Base-by-base conservation (phyloP, 2,113 vertebrate genomes). In the Trinectes maculatus region DNA sequence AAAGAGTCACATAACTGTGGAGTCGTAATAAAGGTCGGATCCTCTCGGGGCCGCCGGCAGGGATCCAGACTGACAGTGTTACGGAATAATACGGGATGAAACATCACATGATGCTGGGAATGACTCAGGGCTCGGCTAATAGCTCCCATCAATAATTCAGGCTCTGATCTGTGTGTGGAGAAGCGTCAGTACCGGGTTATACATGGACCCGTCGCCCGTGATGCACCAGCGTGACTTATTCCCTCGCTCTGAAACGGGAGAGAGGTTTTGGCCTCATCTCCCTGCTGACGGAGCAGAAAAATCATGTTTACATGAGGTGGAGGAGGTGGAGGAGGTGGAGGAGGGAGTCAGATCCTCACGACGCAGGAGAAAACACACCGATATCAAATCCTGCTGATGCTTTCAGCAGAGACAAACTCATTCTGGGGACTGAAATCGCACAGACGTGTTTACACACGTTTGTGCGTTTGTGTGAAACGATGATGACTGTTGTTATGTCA, bases 81-180 rank as follows among this genome's bases (percentile, higher is more conserved):
- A n/a, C n/a, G n/a, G n/a, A n/a, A n/a, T 8, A 31, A 2, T 2
- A 31, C 8, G 3, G 11, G 4, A 3, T 11, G 34, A 6, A 36
- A 5, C 34, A 13, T 10, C 8, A 13, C 3, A 1, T 12, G 34
- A 4, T 4, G 13, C 13, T 15, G 65, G 48, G 66, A 53, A 65
- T 60, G 81, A 84, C 72, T 79, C 77, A 61, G 73, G 61, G 39
- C 43, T 60, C 66, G 31, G 81, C 82, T 83, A 90, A 88, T 77
- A 82, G 82, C 63, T 48, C 6, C 59, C 61, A 89, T 90, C 80
- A 87, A 89, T 88, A 84, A 90, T 91, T 91, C 82, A 88, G 65
- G 37, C 61, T 80, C 72, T 85, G 80, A 85, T 90, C 82, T 89
- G 83, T 67, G 84, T 86, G 83, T 89, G 85, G 84, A 85, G 84